Base-by-base conservation (phyloP, 2,797 vertebrate genomes). In the Rhynchotus rufescens region DNA sequence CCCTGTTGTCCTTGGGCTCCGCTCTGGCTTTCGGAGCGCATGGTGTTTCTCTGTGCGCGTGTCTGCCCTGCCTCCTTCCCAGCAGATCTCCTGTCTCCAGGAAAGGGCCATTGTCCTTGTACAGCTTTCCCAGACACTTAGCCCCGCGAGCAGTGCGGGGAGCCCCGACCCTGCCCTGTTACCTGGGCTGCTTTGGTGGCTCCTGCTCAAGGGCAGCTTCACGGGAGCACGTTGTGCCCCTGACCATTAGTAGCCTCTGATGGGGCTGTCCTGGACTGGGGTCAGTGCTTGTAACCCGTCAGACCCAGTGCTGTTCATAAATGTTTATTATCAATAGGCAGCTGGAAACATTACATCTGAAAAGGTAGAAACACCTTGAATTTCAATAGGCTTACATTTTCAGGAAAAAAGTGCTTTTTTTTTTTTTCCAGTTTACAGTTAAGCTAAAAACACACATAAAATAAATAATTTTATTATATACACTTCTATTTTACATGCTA, bases 381-480 rank as follows among this genome's bases (percentile, higher is more conserved):
- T 97, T 95, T 95, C 86, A 96, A 77, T 92, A 96, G 91, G 88
- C 94, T 96, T 97, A 96, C 94, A 94, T 95, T 97, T 93, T 78
- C 26, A 74, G 76, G 73, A 79, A 62, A 86, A 92, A 91, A 93
- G 85, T 96, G 95, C 94, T 97, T 97, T 96, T 96, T 75, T 52
- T 93, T 94, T 88, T 54, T 40, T 40, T 40, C 14, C 77, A 96
- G 84, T 97, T 97, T 95, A 96, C 96, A 97, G 91, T 95, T 95
- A 97, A 97, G 96, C 96, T 97, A 97, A 98, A 98, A 98, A 97
- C 96, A 97, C 97, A 98, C 94, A 95, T 90, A 96, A 96, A 97
- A 97, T 96, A 97, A 97, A 97, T 96, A 96, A 91, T 94, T 96
- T 96, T 93, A 69, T 86, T 97, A 94, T 97, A 51, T 97, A 97